A percentile compares a stretch with the other conserved stretches of the same genome.
Evolutionary conservation across 2,888 invertebrate genomes (phyloP).

Genomic region (Parnassius glacialis): DNA sequence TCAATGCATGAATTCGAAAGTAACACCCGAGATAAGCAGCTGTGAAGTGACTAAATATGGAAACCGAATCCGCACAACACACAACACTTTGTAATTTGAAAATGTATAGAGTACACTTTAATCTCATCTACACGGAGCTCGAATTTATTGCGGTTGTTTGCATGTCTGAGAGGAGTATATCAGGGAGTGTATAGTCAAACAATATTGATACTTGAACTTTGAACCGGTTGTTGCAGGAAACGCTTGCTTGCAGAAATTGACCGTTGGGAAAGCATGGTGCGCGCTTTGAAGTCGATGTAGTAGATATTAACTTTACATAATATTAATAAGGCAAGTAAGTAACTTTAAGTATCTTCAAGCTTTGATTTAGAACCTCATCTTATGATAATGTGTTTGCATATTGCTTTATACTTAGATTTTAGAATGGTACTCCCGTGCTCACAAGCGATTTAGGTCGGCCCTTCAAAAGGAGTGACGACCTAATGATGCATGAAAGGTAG

Average conservation of each 20-base stretch:
- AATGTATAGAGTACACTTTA: constrained; percentile 25
- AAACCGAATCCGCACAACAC: constrained; percentile 20
- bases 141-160: constrained; percentile 35
- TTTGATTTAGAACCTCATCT: no score
- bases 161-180: constrained; percentile 32
- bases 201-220: constrained; percentile 18
- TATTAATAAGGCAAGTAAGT: no score
- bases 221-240: constrained; percentile 6
- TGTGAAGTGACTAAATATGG: constrained; percentile 27
- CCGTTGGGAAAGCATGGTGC: not conserved
- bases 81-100: constrained; percentile 28
- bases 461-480: no score
- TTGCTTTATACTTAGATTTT: no score
- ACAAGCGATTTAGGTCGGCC: no score
- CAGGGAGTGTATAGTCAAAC: constrained; percentile 3
- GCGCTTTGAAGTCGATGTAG: not conserved
- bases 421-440: no score
- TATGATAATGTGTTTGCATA: no score
- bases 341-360: no score
- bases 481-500: no score
- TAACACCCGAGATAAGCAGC: constrained; percentile 5
- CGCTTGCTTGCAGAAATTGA: constrained; percentile 8
- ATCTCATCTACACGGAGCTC: constrained; percentile 26
- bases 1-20: constrained; percentile 7
- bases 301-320: not conserved